Conservation (phyloP, 2,113 vertebrate genomes). For the Dolichotis patagonum region DNA sequence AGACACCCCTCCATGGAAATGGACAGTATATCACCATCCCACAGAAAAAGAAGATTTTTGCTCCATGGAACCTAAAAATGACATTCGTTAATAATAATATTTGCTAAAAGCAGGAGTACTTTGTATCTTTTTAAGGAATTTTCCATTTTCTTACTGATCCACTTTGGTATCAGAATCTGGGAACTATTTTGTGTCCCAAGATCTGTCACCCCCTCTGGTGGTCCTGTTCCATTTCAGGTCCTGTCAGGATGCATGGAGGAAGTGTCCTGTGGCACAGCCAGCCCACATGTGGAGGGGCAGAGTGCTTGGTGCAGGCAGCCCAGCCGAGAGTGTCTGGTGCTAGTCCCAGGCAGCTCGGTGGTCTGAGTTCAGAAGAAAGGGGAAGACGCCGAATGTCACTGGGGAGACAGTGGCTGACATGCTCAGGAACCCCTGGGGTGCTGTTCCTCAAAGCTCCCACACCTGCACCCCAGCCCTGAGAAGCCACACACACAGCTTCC, state of each 20-base stretch:
- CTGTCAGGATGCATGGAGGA: background rate
- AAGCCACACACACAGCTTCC: background rate
- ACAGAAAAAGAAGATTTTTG: conserved; percentile 75
- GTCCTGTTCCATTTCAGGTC: background rate
- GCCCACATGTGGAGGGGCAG: background rate
- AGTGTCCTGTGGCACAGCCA: background rate
- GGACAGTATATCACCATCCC: conserved; percentile 68
- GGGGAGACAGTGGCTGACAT: background rate
- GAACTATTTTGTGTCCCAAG: background rate
- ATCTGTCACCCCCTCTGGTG: background rate
- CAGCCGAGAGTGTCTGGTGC: background rate
- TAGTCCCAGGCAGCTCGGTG: background rate
- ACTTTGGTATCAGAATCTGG: conserved; percentile 6
- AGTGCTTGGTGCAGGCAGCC: background rate
- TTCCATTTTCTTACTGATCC: conserved; percentile 45
- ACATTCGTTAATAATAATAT: conserved; percentile 78
- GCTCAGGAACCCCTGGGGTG: background rate
- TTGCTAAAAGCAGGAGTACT: conserved; percentile 67
- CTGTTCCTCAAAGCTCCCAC: background rate
- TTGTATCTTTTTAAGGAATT: background rate
- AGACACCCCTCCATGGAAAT: background rate
- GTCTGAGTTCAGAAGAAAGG: background rate
- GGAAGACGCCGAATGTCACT: background rate
- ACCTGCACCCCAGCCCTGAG: background rate
- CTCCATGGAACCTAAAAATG: conserved; percentile 73